Conservation (phyloP, 2,113 vertebrate genomes). For the Onychostoma macrolepis region DNA sequence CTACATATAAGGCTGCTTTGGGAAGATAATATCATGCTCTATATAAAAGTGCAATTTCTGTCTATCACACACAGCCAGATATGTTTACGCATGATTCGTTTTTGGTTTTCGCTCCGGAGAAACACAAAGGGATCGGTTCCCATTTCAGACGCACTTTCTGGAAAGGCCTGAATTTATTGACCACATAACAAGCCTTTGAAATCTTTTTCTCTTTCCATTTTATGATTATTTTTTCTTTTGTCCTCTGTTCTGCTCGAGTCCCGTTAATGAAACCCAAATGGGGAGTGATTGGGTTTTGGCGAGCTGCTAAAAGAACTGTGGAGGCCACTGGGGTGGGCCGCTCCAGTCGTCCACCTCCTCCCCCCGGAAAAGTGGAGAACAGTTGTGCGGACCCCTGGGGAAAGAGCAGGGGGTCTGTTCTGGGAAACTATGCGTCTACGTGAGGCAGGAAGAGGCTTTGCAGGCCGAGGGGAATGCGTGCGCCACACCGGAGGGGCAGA, state of each 20-base stretch:
- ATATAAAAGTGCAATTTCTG: constrained; percentile 46
- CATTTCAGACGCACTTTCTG: constrained; percentile 53
- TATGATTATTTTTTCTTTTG: constrained; percentile 67
- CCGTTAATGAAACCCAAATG: constrained; percentile 75
- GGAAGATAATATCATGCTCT: constrained; percentile 52
- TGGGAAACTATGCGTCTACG: constrained; percentile 75
- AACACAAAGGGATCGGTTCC: constrained; percentile 56
- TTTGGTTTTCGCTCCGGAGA: constrained; percentile 38
- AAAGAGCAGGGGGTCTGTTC: constrained; percentile 52
- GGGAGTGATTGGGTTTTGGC: constrained; percentile 60
- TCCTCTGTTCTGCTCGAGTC: constrained; percentile 58
- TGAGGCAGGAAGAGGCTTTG: constrained; percentile 74
- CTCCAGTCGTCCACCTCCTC: constrained; percentile 3
- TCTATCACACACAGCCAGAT: constrained; percentile 50
- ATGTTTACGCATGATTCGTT: constrained; percentile 44
- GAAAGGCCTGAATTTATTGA: constrained; percentile 65
- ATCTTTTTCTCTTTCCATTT: constrained; percentile 25
- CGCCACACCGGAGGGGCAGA: constrained; percentile 40
- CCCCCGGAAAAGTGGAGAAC: constrained; percentile 36
- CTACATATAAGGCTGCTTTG: constrained; percentile 37
- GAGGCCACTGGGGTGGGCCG: constrained; percentile 14
- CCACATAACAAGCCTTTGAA: constrained; percentile 66
- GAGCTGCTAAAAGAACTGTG: constrained; percentile 41
- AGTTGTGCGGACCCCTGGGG: constrained; percentile 43
- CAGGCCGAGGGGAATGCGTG: constrained; percentile 51